Evolutionary conservation across 2,797 vertebrate genomes (phyloP).

Genomic region (Atherinosoma microstoma): DNA sequence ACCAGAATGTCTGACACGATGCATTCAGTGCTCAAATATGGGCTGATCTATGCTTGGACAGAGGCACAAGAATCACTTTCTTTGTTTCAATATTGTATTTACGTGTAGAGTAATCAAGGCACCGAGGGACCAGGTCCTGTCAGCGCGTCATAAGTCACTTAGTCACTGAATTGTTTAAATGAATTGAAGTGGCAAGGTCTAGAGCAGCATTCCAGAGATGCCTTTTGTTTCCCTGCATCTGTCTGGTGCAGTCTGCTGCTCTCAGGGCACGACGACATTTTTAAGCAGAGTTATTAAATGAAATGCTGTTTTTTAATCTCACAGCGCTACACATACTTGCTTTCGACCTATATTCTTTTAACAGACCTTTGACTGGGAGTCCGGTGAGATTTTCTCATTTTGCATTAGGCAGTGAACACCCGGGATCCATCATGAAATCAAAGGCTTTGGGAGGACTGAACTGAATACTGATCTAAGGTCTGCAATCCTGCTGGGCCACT

Average conservation of each 20-base stretch:
- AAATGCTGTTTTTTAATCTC: slow-evolving; percentile 22
- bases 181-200: slow-evolving; percentile 65
- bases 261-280: slow-evolving; percentile 14
- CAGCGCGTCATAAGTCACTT: slow-evolving; percentile 68
- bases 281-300: slow-evolving; percentile 46
- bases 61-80: slow-evolving; percentile 48
- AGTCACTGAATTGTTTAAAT: slow-evolving; percentile 69
- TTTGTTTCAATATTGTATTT: slow-evolving; percentile 69
- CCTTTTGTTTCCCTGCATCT: slow-evolving; percentile 48
- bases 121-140: slow-evolving; percentile 45
- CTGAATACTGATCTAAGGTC: slow-evolving; percentile 80
- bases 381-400: slow-evolving; percentile 72
- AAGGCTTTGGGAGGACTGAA: slow-evolving; percentile 75
- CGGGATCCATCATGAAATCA: slow-evolving; percentile 81
- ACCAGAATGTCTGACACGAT: slow-evolving; percentile 38
- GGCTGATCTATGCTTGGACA: slow-evolving; percentile 50
- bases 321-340: slow-evolving; percentile 28
- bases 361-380: slow-evolving; percentile 68
- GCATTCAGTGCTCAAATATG: slow-evolving; percentile 49
- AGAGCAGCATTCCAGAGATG: slow-evolving; percentile 63
- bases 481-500: slow-evolving; percentile 72
- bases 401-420: slow-evolving; percentile 78
- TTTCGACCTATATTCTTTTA: slow-evolving; percentile 57
- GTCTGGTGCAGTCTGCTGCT: slow-evolving; percentile 32
- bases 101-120: slow-evolving; percentile 42